These are phyloP conservation scores for Propithecus perrieri DNA, from an alignment of 2,797 vertebrate genomes.

Conservation along the genomic window DNA sequence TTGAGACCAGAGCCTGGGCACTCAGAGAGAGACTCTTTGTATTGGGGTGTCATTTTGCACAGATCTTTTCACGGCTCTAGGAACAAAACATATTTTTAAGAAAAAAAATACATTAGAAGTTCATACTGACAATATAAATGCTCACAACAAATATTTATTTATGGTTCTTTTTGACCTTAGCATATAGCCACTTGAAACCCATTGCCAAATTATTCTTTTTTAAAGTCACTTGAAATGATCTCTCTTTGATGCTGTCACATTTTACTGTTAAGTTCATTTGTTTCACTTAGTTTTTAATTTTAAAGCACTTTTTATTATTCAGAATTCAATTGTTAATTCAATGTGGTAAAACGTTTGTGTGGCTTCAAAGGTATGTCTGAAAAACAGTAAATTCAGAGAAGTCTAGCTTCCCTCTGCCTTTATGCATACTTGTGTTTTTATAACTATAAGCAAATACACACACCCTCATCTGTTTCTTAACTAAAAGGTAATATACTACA, in stretches of 20 bases:
- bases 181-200: not conserved
- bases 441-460: not conserved
- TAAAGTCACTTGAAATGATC: not conserved
- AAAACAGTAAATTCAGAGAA: not conserved
- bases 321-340: not conserved
- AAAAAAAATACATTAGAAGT: not conserved
- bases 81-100: not conserved
- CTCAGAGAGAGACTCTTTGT: not conserved
- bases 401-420: not conserved
- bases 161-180: not conserved
- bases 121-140: not conserved
- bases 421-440: not conserved
- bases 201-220: not conserved
- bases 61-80: not conserved
- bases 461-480: not conserved
- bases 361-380: not conserved
- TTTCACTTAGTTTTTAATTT: constrained; percentile 15
- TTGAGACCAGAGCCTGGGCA: not conserved
- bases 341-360: not conserved
- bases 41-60: not conserved
- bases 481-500: not conserved
- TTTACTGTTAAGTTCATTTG: not conserved
- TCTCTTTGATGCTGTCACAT: not conserved
- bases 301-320: not conserved
- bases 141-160: not conserved